phyloP scores from a whole-genome alignment of 2,888 invertebrate genomes.

The Saturnia pavonia region DNA sequence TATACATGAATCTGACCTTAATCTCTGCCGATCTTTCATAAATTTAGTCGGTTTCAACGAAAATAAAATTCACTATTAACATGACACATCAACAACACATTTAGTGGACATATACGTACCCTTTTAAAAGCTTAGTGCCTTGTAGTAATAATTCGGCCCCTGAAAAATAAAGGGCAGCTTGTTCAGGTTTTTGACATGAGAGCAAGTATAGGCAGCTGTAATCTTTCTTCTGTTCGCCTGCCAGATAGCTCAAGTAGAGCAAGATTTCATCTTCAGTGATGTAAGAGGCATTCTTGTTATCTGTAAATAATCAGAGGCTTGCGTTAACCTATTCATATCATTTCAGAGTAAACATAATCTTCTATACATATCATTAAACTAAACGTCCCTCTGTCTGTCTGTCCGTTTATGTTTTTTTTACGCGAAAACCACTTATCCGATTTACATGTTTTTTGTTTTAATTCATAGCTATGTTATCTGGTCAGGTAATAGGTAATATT shows the following conservation, averaged over 20 bases:
- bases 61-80: no score
- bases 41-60: no score
- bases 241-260: constrained; percentile 86
- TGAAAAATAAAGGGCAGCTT: constrained; percentile 87
- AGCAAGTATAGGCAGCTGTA: constrained; percentile 88
- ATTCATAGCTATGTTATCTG: no score
- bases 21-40: no score
- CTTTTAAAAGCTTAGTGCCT: constrained; percentile 85
- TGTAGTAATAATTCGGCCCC: constrained; percentile 90
- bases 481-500: no score
- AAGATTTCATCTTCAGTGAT: constrained; percentile 87
- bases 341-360: background rate
- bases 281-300: constrained; percentile 68
- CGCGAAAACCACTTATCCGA: no score
- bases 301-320: constrained; percentile 38
- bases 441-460: no score
- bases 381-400: no score
- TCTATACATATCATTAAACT: no score
- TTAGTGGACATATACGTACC: constrained; percentile 60
- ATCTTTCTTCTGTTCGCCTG: constrained; percentile 83
- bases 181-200: constrained; percentile 88
- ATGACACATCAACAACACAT: background rate
- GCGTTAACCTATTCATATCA: background rate
- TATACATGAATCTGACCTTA: no score
- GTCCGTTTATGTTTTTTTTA: no score